Base-by-base conservation (phyloP, 2,888 invertebrate genomes). In the Trichogramma dendrolimi region DNA sequence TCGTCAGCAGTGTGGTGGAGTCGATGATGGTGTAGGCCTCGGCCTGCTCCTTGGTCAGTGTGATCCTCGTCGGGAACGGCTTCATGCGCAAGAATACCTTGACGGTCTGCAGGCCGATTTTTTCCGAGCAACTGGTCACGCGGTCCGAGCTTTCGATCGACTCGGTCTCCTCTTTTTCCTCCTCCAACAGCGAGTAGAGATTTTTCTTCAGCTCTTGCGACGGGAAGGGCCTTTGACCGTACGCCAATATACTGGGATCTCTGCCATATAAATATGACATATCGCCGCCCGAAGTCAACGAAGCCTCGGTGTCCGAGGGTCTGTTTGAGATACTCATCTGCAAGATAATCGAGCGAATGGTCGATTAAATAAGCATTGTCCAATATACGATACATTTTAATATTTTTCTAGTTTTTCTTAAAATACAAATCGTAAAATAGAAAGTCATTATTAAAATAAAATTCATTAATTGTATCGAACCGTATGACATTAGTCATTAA, bases 1-100 rank as follows among this genome's bases (percentile, higher is more conserved):
- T 67, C 73, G 80, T 64, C 73, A 83, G 65, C 74, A 85, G 14
- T 72, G 84, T 60, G 73, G 81, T 55, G 73, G 81, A 6, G 80
- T 80, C 14, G 72, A 81, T 54, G 78, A 85, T 73, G 77, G 69
- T 1, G 79, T 83, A 69, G 73, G 82, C 70, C 68, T 80, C 65
- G 79, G 78, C 4, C 77, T 76, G 71, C 6, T 73, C 71, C 11
- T 66, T 51, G 0, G 70, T 67, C 27, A 73, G 54, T 50, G 70
- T 71, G 4, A 71, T 44, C 42, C 73, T 76, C 0, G 55, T 69
- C 6, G 81, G 60, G 72, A 82, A 80, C 0, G 85, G 85, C 69
- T 85, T 85, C 66, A 86, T 69, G 10, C 85, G 77, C 42, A 85
- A 73, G 67, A 84, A 86, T 2, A 85, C 85, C 71, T 85, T 83